These are phyloP conservation scores for Cynoglossus semilaevis DNA, from an alignment of 2,113 vertebrate genomes.

Conservation along the genomic window DNA sequence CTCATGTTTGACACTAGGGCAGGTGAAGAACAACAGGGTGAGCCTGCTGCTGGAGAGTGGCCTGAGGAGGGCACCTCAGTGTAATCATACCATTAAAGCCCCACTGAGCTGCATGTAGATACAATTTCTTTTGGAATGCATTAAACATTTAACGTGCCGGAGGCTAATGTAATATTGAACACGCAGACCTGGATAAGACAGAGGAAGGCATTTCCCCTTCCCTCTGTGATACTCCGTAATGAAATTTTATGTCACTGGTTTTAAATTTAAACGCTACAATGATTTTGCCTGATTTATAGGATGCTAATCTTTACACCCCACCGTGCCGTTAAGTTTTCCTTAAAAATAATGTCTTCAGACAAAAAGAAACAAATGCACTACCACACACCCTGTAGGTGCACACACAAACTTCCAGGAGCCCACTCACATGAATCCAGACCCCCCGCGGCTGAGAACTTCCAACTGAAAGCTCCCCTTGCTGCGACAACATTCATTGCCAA, in stretches of 20 bases:
- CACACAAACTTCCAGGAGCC: too few relatives aligned
- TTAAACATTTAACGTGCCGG: background rate
- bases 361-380: background rate
- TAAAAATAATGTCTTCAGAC: background rate
- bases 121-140: background rate
- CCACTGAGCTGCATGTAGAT: background rate
- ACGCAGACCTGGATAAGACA: too few relatives aligned
- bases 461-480: slow-evolving; percentile 51
- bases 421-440: slow-evolving; percentile 1
- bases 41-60: background rate
- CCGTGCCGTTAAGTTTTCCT: too few relatives aligned
- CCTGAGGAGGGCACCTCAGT: background rate
- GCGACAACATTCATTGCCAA: slow-evolving; percentile 43
- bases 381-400: background rate
- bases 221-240: too few relatives aligned
- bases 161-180: background rate
- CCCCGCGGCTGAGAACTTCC: slow-evolving; percentile 32
- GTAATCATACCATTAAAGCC: background rate
- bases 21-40: background rate
- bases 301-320: too few relatives aligned
- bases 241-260: too few relatives aligned
- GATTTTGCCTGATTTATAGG: background rate
- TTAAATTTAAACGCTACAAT: too few relatives aligned
- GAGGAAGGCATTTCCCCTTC: too few relatives aligned
- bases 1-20: background rate